Evolutionary conservation across 1,140 invertebrate genomes (phyloP).

Genomic region (Bombus balteatus): DNA sequence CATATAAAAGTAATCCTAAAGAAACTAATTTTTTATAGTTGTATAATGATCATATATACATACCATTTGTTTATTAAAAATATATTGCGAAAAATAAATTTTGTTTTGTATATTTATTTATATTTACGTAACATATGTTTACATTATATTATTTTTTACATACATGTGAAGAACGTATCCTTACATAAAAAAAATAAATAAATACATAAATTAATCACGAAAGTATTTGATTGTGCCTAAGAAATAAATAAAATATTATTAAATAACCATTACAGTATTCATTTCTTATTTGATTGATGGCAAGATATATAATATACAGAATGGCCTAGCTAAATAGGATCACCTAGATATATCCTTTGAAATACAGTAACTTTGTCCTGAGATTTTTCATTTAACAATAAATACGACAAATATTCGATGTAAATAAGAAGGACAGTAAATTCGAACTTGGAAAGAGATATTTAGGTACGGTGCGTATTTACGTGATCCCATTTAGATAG

Average conservation of each 20-base stretch:
- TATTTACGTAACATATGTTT: not conserved
- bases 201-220: not conserved
- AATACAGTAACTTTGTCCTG: too few species aligned
- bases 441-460: too few species aligned
- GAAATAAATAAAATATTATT: not conserved
- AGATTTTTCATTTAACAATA: too few species aligned
- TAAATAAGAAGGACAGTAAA: too few species aligned
- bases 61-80: not conserved
- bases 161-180: not conserved
- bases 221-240: not conserved
- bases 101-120: not conserved
- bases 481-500: too few species aligned
- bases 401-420: too few species aligned
- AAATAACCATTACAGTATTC: not conserved
- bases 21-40: conserved; percentile 1
- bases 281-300: not conserved
- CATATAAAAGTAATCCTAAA: not conserved
- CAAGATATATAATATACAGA: too few species aligned
- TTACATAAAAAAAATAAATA: not conserved
- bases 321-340: too few species aligned
- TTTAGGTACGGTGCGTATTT: too few species aligned
- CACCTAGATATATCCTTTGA: too few species aligned
- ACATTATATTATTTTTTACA: not conserved
- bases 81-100: not conserved
- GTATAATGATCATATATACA: not conserved